Conservation (phyloP, 2,113 vertebrate species). For the Burhinus oedicnemus region DNA sequence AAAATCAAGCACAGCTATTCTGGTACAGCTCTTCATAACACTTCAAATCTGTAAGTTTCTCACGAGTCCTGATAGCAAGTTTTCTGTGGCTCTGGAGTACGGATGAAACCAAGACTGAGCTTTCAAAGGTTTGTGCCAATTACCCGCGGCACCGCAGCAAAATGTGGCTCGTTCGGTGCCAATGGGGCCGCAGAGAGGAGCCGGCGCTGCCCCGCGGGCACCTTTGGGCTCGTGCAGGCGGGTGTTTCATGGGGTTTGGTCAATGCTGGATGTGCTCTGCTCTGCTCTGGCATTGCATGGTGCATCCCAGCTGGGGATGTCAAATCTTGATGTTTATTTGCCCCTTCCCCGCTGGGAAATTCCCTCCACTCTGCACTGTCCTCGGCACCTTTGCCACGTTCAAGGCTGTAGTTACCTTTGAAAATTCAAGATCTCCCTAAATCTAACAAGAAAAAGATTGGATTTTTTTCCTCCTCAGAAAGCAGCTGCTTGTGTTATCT, state of each 20-base stretch:
- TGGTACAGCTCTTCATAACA: background rate
- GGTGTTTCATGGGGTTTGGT: background rate
- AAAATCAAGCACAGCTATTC: background rate
- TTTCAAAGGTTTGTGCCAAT: background rate
- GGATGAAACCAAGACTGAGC: background rate
- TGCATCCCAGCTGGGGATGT: background rate
- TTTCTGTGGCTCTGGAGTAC: background rate
- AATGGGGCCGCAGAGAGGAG: background rate
- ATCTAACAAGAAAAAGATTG: background rate
- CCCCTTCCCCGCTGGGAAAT: background rate
- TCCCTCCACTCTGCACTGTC: background rate
- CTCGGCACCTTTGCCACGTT: fast-evolving
- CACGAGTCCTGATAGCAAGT: background rate
- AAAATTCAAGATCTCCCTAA: background rate
- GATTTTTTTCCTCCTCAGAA: background rate
- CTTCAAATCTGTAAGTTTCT: background rate
- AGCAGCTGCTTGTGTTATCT: background rate
- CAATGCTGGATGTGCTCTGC: background rate
- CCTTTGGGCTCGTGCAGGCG: background rate
- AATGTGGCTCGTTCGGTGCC: background rate
- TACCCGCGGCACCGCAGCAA: no score
- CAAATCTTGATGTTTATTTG: background rate
- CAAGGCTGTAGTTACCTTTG: background rate
- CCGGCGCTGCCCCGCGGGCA: background rate
- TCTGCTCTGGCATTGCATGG: no score